Evolutionary conservation across 2,797 vertebrate species (phyloP), one percentile per base, ranked within the genome.

Genomic region (Parotocinclus haroldoi): DNA sequence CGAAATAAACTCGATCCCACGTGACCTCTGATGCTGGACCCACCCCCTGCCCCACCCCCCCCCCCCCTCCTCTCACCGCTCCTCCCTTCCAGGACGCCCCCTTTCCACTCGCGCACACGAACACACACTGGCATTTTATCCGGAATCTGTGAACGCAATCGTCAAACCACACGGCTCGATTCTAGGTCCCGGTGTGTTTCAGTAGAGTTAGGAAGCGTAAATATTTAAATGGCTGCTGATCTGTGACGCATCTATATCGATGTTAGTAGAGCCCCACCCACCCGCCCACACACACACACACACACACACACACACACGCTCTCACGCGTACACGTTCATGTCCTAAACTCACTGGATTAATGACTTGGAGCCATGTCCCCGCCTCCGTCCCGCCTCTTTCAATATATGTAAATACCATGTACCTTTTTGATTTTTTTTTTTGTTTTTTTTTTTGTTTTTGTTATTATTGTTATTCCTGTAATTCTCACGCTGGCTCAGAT

Each of bases 341-440:
- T 42, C 37, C 53, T n/a, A 4, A 44, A 45, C 38, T 39, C 48
- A 68, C 72, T 46, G 45, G 45, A 46, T 13, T 46, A 46, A 46
- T 5, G 45, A 60, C 14, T 37, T 17, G 54, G 76, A 77, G 72
- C 72, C 73, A 55, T 55, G 65, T 37, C 65, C 50, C 60, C 50
- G 40, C 50, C 49, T 66, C 66, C 51, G 27, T 45, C 53, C 56
- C 60, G 51, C 70, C 55, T 71, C 79, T 79, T 84, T 80, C 80
- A 83, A 88, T 85, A 86, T 87, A 84, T 91, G 91, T 92, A 91
- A 91, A 92, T 92, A 91, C 88, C 84, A 88, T 88, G 84, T 88
- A 89, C 83, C 87, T 89, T 89, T 89, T 88, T n/a, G n/a, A 85
- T 85, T 86, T 87, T 88, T 75, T 87, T 84, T 84, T 84, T 85